Evolutionary conservation across 2,888 invertebrate genomes (phyloP), one percentile per base, ranked within the genome.

Genomic region (Stenichneumon culpator): DNA sequence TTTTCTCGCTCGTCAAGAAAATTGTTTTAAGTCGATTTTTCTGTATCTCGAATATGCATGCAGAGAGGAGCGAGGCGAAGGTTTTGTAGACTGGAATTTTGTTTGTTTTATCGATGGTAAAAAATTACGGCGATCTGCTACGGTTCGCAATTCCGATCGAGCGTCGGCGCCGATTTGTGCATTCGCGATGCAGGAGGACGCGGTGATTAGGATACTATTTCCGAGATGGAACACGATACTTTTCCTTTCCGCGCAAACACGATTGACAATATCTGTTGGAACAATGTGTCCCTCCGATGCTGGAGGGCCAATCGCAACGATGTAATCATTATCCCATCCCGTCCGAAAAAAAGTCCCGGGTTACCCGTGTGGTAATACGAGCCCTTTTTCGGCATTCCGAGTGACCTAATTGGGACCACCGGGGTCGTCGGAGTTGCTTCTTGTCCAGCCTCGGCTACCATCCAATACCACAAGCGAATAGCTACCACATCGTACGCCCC

Each of bases 391-490:
- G 89, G 87, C 88, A 87, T 90, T 84, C 87, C 86, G 83, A 80
- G 89, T 90, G 90, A 92, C 92, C 90, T 92, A 92, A 91, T 91
- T 91, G 92, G 91, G 92, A 91, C 92, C 91, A 91, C 92, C 91
- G 79, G 89, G 90, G 82, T 91, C 80, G 90, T 77, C 81, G 60
- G 69, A 28, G 36, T 68, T 36, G 25, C 68, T 22, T 14, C 73
- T 74, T 28, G n/a, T 16, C 52, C 47, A 16, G 14, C 16, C 65
- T 19, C 25, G 9, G 63, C 50, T n/a, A 22, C 14, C 63, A 70
- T 47, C 50, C 69, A 50, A 69, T 74, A 81, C 78, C 68, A 82
- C 69, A 32, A 28, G 28, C 69, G 44, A 78, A 77, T 69, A 74
- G 28, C 36, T 16, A 25, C 11, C n/a, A 22, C n/a, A 36, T 2